A percentile compares a stretch with the other conserved stretches of the same genome.
These are phyloP conservation scores for Holacanthella duospinosa DNA, from an alignment of 2,888 invertebrate species.

Conservation along the genomic window DNA sequence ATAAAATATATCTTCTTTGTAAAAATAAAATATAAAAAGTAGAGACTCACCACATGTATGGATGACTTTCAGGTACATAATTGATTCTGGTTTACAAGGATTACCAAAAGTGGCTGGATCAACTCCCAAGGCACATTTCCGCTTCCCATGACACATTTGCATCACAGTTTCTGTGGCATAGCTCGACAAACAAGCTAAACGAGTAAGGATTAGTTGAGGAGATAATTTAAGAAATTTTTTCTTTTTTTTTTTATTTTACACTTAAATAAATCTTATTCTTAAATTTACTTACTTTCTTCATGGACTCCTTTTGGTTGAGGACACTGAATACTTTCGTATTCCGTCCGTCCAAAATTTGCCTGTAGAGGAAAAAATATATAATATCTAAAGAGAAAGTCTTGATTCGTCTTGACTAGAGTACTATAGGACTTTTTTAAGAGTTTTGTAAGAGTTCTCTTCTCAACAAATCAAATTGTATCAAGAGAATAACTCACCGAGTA, in stretches of 20 bases:
- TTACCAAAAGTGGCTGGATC: slow-evolving; percentile 72
- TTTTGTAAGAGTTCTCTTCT: background rate
- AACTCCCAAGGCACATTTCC: slow-evolving; percentile 65
- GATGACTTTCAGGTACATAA: slow-evolving; percentile 74
- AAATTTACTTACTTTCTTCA: slow-evolving; percentile 67
- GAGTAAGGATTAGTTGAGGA: slow-evolving; percentile 12
- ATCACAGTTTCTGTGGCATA: slow-evolving; percentile 86
- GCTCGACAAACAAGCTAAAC: slow-evolving; percentile 71
- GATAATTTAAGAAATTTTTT: background rate
- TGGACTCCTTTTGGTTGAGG: slow-evolving; percentile 73
- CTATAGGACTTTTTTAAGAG: background rate
- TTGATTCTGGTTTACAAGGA: slow-evolving; percentile 61
- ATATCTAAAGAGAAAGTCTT: background rate
- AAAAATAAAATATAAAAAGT: too few species aligned
- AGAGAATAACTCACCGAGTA: slow-evolving; percentile 55
- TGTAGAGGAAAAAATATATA: background rate
- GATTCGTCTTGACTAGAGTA: background rate
- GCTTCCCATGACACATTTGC: slow-evolving; percentile 72
- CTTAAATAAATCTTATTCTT: background rate
- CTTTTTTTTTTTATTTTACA: too few species aligned
- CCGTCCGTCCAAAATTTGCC: slow-evolving; percentile 64
- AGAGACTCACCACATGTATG: slow-evolving; percentile 70
- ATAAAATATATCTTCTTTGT: too few species aligned
- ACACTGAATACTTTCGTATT: slow-evolving; percentile 76
- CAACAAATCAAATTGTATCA: background rate